Conservation (phyloP, 64 coral and sea anemone species). For the Cladopsammia gracilis region DNA sequence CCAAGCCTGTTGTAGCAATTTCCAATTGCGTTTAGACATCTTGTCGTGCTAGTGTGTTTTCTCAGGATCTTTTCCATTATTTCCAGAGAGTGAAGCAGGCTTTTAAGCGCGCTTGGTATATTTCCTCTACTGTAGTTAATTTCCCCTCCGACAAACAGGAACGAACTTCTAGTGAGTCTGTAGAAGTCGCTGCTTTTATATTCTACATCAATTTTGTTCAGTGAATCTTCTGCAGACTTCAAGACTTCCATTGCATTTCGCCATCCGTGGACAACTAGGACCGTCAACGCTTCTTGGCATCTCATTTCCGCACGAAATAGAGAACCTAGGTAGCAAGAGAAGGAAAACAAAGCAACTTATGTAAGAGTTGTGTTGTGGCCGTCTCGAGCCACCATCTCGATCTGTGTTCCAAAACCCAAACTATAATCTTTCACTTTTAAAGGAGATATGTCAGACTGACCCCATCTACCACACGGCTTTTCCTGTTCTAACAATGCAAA, state of each 20-base stretch:
- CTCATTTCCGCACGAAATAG: constrained; percentile 11
- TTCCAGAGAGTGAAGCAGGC: not conserved
- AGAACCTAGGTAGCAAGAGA: not conserved
- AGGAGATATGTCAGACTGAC: too few relatives aligned
- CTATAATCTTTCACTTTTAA: too few relatives aligned
- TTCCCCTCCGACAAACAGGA: constrained; percentile 21
- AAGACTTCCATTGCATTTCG: not conserved
- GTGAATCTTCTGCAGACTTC: not conserved
- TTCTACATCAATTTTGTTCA: not conserved
- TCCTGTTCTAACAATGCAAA: too few relatives aligned
- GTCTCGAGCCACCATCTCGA: too few relatives aligned
- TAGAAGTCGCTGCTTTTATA: not conserved
- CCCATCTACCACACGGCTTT: too few relatives aligned
- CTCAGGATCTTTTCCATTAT: constrained; percentile 21
- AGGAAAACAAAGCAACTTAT: not conserved
- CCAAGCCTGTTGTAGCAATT: constrained; percentile 18
- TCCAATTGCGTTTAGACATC: constrained; percentile 47
- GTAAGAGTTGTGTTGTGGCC: too few relatives aligned
- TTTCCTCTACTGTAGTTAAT: not conserved
- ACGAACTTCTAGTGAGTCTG: not conserved
- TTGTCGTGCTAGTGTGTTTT: constrained; percentile 34
- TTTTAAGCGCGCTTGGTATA: not conserved
- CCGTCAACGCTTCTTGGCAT: not conserved
- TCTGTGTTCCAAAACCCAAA: too few relatives aligned
- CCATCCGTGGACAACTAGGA: not conserved